Percentiles rank a stretch among this genome's conserved stretches.
Evolutionary conservation across 2,888 invertebrate species (phyloP).

Genomic region (Neoaliturus tenellus): DNA sequence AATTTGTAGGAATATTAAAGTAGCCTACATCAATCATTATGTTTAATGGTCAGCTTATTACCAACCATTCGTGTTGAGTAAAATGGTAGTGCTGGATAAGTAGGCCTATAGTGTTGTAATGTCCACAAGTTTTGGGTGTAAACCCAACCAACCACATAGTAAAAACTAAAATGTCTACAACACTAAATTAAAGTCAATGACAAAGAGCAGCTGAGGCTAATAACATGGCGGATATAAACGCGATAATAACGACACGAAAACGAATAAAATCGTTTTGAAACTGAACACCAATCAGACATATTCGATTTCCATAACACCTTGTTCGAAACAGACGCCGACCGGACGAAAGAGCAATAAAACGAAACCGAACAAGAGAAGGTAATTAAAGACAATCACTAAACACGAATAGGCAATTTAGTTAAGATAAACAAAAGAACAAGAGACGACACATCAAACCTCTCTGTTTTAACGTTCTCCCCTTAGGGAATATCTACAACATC

Average conservation of each 20-base stretch:
- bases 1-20: too few relatives aligned
- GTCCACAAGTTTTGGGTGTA: too few relatives aligned
- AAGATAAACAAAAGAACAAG: constrained; percentile 45
- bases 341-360: constrained; percentile 38
- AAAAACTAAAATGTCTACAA: too few relatives aligned
- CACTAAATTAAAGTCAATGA: background rate
- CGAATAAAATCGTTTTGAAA: background rate
- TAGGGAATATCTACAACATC: background rate
- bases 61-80: too few relatives aligned
- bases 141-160: too few relatives aligned
- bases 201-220: background rate
- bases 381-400: constrained; percentile 51
- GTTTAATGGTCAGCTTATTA: too few relatives aligned
- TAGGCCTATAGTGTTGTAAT: too few relatives aligned
- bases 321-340: background rate
- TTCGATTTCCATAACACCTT: constrained; percentile 43
- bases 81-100: too few relatives aligned
- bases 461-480: background rate
- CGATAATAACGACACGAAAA: background rate
- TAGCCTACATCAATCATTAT: too few relatives aligned
- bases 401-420: constrained; percentile 53
- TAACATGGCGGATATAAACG: background rate
- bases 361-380: constrained; percentile 2
- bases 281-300: background rate
- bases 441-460: constrained; percentile 10